Percentiles rank a stretch among this genome's conserved stretches.
Evolutionary conservation across 1,140 invertebrate genomes (phyloP).

Genomic region (Lepidotrigona ventralis): DNA sequence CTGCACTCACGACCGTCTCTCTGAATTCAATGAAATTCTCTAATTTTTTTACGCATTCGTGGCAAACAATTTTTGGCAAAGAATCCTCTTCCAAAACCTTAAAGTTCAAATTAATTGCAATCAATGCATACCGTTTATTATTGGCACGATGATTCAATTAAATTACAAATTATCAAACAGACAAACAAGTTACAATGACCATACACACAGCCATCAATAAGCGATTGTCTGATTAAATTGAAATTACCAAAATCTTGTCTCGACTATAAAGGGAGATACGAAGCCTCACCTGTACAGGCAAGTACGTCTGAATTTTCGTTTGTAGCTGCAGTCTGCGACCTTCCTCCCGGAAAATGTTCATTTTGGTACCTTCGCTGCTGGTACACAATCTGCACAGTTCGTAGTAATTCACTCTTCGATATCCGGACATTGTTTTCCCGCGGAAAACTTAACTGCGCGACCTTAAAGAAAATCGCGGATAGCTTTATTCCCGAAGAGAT

Average conservation of each 20-base stretch:
- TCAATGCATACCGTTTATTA: neutral
- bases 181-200: neutral
- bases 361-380: constrained; percentile 83
- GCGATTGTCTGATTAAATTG: neutral
- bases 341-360: constrained; percentile 85
- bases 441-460: constrained; percentile 56
- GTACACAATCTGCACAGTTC: constrained; percentile 86
- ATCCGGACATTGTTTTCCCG: constrained; percentile 82
- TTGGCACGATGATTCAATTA: neutral
- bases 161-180: neutral
- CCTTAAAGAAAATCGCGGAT: constrained; percentile 31
- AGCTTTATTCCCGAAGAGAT: constrained; percentile 24
- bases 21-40: constrained; percentile 84
- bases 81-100: constrained; percentile 86
- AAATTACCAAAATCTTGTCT: neutral
- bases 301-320: constrained; percentile 84
- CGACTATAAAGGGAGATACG: neutral
- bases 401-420: constrained; percentile 85
- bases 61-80: constrained; percentile 86
- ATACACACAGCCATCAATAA: neutral
- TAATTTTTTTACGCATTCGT: constrained; percentile 83
- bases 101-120: constrained; percentile 37
- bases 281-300: constrained; percentile 82
- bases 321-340: constrained; percentile 83
- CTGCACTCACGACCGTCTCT: constrained; percentile 84